phyloP scores from a whole-genome alignment of 1,140 invertebrate species.

The Glomeris maerens region DNA sequence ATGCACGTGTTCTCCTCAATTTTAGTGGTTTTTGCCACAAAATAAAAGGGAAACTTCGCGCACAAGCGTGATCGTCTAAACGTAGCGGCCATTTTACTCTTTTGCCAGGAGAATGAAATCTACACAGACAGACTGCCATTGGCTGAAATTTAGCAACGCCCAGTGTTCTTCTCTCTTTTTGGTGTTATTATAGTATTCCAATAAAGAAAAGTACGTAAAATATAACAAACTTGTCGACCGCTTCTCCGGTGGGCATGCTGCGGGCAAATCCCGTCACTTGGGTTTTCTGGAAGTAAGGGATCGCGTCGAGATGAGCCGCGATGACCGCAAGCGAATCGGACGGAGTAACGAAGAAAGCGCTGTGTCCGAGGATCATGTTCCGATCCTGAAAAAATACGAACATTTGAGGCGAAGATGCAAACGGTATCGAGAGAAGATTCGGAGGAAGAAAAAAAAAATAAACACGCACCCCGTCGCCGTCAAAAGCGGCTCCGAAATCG shows the following conservation, averaged over 20 bases:
- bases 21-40: too few species aligned
- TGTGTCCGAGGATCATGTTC: slow-evolving; percentile 92
- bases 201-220: not conserved
- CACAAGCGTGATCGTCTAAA: too few species aligned
- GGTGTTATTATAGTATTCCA: too few species aligned
- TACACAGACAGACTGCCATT: too few species aligned
- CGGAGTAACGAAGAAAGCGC: slow-evolving; percentile 96
- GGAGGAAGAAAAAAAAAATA: slow-evolving; percentile 20
- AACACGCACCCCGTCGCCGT: slow-evolving; percentile 76
- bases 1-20: too few species aligned
- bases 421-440: slow-evolving; percentile 15
- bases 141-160: too few species aligned
- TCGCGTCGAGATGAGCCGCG: slow-evolving; percentile 74
- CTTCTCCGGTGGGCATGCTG: slow-evolving; percentile 96
- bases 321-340: slow-evolving; percentile 94
- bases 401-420: too few species aligned
- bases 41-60: too few species aligned
- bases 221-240: slow-evolving; percentile 59
- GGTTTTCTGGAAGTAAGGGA: slow-evolving; percentile 83
- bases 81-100: too few species aligned
- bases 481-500: slow-evolving; percentile 95
- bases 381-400: slow-evolving; percentile 46
- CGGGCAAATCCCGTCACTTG: slow-evolving; percentile 83
- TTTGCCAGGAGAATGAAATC: too few species aligned
- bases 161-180: too few species aligned